A percentile compares a stretch with the other conserved stretches of the same genome.
Evolutionary conservation across 2,888 invertebrate species (phyloP).

Genomic region (Elegia similella): DNA sequence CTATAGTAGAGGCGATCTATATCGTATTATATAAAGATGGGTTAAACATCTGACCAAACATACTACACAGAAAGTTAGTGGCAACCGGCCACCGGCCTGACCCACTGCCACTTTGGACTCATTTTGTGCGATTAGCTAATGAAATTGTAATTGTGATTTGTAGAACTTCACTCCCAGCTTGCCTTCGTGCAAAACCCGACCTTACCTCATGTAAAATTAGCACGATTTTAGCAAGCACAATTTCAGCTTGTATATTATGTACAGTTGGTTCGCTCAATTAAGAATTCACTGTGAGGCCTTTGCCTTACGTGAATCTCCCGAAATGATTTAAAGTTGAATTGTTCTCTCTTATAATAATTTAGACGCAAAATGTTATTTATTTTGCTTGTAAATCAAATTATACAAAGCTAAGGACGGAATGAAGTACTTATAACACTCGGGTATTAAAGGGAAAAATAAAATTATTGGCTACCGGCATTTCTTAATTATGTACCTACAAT

Average conservation of each 20-base stretch:
- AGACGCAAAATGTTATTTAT: not conserved
- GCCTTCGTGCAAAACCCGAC: not conserved
- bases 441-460: no score
- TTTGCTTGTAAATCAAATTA: not conserved
- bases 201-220: not conserved
- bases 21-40: no score
- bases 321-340: constrained; percentile 3
- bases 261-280: not conserved
- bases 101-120: constrained; percentile 16
- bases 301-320: not conserved
- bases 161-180: not conserved
- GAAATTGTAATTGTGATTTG: constrained; percentile 36
- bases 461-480: no score
- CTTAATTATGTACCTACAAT: no score
- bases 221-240: not conserved
- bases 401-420: not conserved
- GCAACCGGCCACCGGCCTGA: not conserved
- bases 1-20: no score
- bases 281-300: constrained; percentile 2
- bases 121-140: constrained; percentile 30
- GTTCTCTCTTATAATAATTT: not conserved
- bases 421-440: not conserved
- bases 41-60: not conserved
- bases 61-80: not conserved
- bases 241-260: constrained; percentile 4